phyloP scores from a whole-genome alignment of 1,140 invertebrate species.

The silkworm (Bombyx mori) region DNA sequence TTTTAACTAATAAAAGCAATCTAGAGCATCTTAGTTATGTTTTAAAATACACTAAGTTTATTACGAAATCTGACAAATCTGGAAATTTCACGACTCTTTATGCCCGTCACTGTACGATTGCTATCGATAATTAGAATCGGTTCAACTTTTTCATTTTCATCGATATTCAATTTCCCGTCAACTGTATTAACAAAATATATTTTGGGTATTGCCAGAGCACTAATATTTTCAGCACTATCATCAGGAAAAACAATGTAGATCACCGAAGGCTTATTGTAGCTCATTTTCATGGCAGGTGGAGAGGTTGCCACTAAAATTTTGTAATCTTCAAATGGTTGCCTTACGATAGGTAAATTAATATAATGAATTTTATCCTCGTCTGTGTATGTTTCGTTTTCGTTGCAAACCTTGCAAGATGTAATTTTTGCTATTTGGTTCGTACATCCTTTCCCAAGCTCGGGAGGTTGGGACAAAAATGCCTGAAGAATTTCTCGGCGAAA shows the following conservation, averaged over 20 bases:
- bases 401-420: constrained; percentile 15
- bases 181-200: constrained; percentile 43
- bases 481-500: constrained; percentile 12
- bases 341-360: constrained; percentile 38
- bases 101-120: constrained; percentile 45
- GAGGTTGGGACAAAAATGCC: constrained; percentile 16
- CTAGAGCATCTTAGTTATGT: no score
- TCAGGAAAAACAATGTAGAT: constrained; percentile 50
- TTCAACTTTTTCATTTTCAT: constrained; percentile 23
- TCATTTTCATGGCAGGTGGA: constrained; percentile 34
- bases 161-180: constrained; percentile 11
- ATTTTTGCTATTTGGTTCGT: constrained; percentile 38
- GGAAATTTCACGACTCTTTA: constrained; percentile 44
- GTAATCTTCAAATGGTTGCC: constrained; percentile 30
- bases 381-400: constrained; percentile 10
- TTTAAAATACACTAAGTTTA: constrained; percentile 21
- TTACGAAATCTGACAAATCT: constrained; percentile 46
- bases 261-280: constrained; percentile 22
- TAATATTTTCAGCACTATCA: constrained; percentile 16
- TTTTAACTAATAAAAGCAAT: no score
- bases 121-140: constrained; percentile 42
- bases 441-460: constrained; percentile 24
- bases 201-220: constrained; percentile 28
- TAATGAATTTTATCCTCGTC: constrained; percentile 13
- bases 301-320: constrained; percentile 46